Percentiles rank a stretch among this genome's conserved stretches.
Evolutionary conservation across 1,140 invertebrate genomes (phyloP).

Genomic region (Drosophila leontia): DNA sequence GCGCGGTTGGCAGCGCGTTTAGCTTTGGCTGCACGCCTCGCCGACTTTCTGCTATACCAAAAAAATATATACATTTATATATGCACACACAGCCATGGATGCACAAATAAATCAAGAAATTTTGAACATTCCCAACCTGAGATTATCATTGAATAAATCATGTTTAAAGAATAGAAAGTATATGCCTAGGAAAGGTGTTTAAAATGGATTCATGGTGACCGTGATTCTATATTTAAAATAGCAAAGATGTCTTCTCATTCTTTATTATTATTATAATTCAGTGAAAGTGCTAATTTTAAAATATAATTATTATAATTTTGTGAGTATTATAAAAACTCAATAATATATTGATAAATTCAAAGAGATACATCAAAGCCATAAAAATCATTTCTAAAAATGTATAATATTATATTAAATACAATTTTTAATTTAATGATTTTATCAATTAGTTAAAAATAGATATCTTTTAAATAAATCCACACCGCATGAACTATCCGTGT

Average conservation of each 20-base stretch:
- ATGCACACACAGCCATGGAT: slow-evolving; percentile 10
- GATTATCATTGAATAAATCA: slow-evolving; percentile 6
- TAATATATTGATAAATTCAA: too few species aligned
- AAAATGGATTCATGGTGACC: neutral
- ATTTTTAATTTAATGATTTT: neutral
- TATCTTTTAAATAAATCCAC: neutral
- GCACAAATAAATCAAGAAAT: slow-evolving; percentile 17
- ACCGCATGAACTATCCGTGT: neutral
- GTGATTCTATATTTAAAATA: neutral
- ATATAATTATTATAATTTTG: too few species aligned
- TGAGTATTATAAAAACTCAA: too few species aligned
- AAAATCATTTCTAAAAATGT: neutral
- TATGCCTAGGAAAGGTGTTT: neutral
- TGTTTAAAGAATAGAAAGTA: neutral
- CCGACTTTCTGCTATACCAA: slow-evolving; percentile 53
- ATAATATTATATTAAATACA: neutral
- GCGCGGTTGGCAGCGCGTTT: slow-evolving; percentile 68
- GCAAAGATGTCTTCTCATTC: too few species aligned
- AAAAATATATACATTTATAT: slow-evolving; percentile 35
- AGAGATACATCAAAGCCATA: too few species aligned
- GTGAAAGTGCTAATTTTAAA: too few species aligned
- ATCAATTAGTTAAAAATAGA: neutral
- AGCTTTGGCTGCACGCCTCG: slow-evolving; percentile 75
- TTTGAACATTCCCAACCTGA: neutral
- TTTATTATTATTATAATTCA: too few species aligned